phyloP scores from a whole-genome alignment of 1,140 invertebrate genomes.

The Whitmania pigra region DNA sequence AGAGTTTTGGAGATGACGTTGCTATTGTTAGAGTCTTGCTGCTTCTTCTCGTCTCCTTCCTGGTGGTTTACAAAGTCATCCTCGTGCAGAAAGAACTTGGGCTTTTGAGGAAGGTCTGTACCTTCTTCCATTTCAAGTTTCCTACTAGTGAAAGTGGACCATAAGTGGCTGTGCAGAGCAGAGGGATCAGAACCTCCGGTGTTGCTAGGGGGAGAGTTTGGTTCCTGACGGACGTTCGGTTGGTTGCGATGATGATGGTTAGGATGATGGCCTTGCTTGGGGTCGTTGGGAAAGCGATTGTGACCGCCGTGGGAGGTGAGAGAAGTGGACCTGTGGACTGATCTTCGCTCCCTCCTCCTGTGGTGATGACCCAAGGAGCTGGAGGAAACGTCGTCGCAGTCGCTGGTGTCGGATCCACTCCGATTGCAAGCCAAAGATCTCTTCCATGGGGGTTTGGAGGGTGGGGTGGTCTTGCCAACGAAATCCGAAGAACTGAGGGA shows the following conservation, averaged over 20 bases:
- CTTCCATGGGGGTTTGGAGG: slow-evolving; percentile 38
- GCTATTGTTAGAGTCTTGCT: neutral
- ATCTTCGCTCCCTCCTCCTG: neutral
- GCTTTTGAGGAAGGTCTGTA: too few species aligned
- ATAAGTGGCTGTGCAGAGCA: too few species aligned
- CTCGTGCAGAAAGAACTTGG: too few species aligned
- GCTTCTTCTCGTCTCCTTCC: neutral
- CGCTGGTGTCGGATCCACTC: slow-evolving; percentile 75
- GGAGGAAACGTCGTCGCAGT: slow-evolving; percentile 67
- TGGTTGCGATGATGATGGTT: neutral
- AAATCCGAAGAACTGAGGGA: slow-evolving; percentile 38
- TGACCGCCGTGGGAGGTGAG: neutral
- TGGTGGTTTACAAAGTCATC: neutral
- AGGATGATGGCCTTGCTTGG: too few species aligned
- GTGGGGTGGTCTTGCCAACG: slow-evolving; percentile 49
- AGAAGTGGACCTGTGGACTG: neutral
- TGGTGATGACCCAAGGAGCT: slow-evolving; percentile 33
- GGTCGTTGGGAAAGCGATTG: neutral
- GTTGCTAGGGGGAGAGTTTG: too few species aligned
- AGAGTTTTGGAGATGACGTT: slow-evolving; percentile 3
- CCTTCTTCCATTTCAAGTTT: too few species aligned
- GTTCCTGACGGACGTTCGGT: neutral
- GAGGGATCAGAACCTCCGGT: too few species aligned
- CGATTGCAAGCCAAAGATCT: slow-evolving; percentile 40
- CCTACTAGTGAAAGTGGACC: too few species aligned